Evolutionary conservation across 2,113 vertebrate species (phyloP).

Genomic region (Upupa epops): DNA sequence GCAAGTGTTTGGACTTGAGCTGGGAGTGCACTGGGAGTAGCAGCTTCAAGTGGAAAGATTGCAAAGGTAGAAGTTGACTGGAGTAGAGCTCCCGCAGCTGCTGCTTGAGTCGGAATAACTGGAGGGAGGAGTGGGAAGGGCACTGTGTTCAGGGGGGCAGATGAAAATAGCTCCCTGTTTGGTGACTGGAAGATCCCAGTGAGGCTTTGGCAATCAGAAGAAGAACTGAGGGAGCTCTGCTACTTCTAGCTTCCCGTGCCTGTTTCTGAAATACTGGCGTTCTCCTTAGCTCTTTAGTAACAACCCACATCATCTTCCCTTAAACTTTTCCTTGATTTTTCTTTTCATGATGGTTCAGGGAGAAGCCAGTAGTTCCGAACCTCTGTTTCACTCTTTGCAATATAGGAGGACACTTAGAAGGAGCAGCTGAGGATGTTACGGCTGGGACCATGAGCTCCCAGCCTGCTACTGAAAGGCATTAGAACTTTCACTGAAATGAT

Average conservation of each 20-base stretch:
- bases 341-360: neutral
- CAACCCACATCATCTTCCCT: neutral
- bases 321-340: neutral
- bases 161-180: neutral
- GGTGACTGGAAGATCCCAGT: neutral
- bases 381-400: neutral
- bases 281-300: neutral
- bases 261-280: neutral
- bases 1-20: neutral
- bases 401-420: neutral
- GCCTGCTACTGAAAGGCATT: neutral
- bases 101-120: neutral
- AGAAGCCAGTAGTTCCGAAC: neutral
- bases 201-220: neutral
- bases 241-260: neutral
- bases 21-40: neutral
- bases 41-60: neutral
- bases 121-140: neutral
- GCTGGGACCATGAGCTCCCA: neutral
- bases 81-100: neutral
- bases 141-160: neutral
- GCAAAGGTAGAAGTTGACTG: neutral
- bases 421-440: neutral
- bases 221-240: neutral
- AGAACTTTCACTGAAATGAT: neutral